Conservation (phyloP, 2,113 vertebrate species). For the Puffinus mauretanicus region DNA sequence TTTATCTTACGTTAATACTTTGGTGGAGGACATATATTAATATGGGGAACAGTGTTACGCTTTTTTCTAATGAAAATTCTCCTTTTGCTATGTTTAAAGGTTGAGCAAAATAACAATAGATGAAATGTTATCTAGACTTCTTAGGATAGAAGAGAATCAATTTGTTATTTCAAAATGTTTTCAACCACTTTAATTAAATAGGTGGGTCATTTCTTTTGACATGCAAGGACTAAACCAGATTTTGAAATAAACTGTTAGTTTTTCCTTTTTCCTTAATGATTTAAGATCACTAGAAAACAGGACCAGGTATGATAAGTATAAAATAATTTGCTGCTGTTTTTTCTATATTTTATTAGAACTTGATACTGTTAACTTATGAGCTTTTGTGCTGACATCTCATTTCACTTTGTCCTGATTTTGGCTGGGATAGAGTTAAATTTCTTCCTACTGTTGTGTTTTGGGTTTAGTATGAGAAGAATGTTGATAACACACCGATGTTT, state of each 20-base stretch:
- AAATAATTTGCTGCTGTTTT: conserved; percentile 23
- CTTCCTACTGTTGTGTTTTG: too few species aligned
- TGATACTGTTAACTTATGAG: neutral
- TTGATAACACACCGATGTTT: too few species aligned
- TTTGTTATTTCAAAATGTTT: neutral
- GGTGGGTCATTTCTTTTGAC: neutral
- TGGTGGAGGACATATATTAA: neutral
- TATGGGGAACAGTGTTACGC: rapidly evolving
- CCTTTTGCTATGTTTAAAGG: neutral
- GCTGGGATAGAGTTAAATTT: too few species aligned
- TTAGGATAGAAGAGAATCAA: neutral
- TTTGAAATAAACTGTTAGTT: neutral
- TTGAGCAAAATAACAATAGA: neutral
- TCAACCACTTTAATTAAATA: neutral
- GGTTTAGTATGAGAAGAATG: too few species aligned
- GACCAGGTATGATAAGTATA: conserved; percentile 4
- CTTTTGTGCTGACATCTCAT: conserved; percentile 29
- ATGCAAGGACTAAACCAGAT: neutral
- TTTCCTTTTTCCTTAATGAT: neutral
- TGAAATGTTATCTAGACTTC: neutral
- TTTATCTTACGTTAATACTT: neutral
- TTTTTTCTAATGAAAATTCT: neutral
- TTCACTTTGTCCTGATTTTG: neutral
- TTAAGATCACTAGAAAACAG: neutral
- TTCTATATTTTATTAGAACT: conserved; percentile 22